These are phyloP conservation scores for Dolichallabes microphthalmus DNA, from an alignment of 2,113 vertebrate species.

Conservation along the genomic window DNA sequence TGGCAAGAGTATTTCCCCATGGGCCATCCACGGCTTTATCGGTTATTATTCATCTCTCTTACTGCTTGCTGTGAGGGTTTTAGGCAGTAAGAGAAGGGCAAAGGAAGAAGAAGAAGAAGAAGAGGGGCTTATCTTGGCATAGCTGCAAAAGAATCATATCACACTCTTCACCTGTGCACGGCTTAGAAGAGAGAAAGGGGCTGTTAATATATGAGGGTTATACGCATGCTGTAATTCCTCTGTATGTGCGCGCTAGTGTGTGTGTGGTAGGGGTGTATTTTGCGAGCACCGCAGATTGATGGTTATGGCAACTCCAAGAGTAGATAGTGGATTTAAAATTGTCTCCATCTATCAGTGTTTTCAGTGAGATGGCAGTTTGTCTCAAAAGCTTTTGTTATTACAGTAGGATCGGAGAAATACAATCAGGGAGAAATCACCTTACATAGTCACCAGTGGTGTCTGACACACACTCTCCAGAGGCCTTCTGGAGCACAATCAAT, in stretches of 20 bases:
- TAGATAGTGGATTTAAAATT: constrained; percentile 26
- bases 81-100: constrained; percentile 9
- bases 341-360: constrained; percentile 32
- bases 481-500: background rate
- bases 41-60: constrained; percentile 46
- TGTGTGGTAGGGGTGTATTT: background rate
- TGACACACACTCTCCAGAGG: background rate
- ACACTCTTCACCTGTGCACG: constrained; percentile 29
- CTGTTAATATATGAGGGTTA: constrained; percentile 10
- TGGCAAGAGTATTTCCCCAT: constrained; percentile 13
- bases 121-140: constrained; percentile 42
- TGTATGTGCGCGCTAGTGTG: background rate
- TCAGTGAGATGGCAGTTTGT: constrained; percentile 17
- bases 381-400: constrained; percentile 30
- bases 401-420: constrained; percentile 10
- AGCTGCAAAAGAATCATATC: constrained; percentile 38
- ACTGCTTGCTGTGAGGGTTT: constrained; percentile 33
- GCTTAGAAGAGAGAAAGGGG: background rate
- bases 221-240: background rate
- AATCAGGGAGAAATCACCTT: constrained; percentile 29
- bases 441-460: constrained; percentile 10
- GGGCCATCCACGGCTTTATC: constrained; percentile 48
- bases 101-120: constrained; percentile 15
- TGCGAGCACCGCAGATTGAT: background rate
- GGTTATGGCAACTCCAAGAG: constrained; percentile 8